Evolutionary conservation across 30 jellyfish, hydroid and myxozoan species (phyloP), one percentile per base, ranked within the genome.

Genomic region (Cassiopea xamachana): DNA sequence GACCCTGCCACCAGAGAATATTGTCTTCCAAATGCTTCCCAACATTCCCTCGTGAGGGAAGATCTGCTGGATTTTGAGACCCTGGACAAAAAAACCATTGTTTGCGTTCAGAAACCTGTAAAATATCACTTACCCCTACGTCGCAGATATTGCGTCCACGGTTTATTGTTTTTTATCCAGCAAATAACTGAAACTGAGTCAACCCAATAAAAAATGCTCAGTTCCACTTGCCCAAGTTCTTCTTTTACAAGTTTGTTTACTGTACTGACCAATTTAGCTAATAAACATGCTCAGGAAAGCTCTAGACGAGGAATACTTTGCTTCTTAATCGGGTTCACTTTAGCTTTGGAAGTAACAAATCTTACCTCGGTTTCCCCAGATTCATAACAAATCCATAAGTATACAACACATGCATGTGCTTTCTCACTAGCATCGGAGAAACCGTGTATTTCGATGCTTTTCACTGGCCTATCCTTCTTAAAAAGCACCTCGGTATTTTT

Each of bases 1-100:
- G 84, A 46, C 91, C 87, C 49, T 83, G 87, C 84, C 85, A 83
- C 91, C 91, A 83, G 8, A 83, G 67, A 43, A 19, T 7, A 39
- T 62, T 83, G 69, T 39, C 7, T 12, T 2, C 71, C 7, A 69
- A 5, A 17, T 46, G 7, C 2, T 83, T 19, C 1, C 73, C 48
- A 67, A 60, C 62, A 5, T 67, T 83, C 6, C 91, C 85, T 7
- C 84, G 87, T 43, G 91, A 83, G 1, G 91, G 91, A 2, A 39
- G 27, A 55, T 77, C 86, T 27, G 86, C 86, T 1, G 86, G 86
- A 18, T 77, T 77, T 4, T 7, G 86, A 2, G 86, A 44, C 1
- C 86, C 86, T 7, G 86, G 73, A 55, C 70, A 77, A 27, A 27
- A 77, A 44, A 7, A 51, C 86, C 86, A 77, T 51, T 77, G 70